Percentiles rank a stretch among this genome's conserved stretches.
phyloP scores from a whole-genome alignment of 2,797 vertebrate species.

The Kryptopterus vitreolus region DNA sequence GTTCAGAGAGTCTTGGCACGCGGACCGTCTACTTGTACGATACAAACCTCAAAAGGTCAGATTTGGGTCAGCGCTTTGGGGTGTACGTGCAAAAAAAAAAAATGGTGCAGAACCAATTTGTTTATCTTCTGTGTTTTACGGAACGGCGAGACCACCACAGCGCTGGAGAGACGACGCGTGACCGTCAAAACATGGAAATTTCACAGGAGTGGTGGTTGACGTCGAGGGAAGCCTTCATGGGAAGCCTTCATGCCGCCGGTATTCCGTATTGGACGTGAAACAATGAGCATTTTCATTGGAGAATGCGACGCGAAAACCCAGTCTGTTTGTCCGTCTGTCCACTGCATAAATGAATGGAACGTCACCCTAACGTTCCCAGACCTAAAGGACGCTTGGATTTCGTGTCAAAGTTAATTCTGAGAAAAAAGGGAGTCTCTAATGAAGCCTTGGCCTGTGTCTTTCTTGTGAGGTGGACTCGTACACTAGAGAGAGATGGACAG shows the following conservation, averaged over 20 bases:
- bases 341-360: too few species aligned
- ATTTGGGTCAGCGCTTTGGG: slow-evolving; percentile 37
- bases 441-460: slow-evolving; percentile 18
- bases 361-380: too few species aligned
- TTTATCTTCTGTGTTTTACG: not conserved
- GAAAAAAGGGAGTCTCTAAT: too few species aligned
- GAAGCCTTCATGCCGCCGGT: too few species aligned
- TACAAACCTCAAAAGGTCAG: slow-evolving; percentile 40
- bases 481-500: slow-evolving; percentile 7
- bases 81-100: not conserved
- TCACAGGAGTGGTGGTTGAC: too few species aligned
- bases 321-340: too few species aligned
- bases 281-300: too few species aligned
- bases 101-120: not conserved
- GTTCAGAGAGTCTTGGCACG: slow-evolving; percentile 25
- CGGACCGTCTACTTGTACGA: slow-evolving; percentile 20
- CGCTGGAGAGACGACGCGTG: not conserved
- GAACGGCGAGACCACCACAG: not conserved
- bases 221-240: too few species aligned
- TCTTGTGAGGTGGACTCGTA: not conserved
- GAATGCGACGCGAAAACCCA: too few species aligned
- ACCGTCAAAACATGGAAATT: not conserved
- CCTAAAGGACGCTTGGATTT: slow-evolving; percentile 45
- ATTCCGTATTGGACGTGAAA: too few species aligned
- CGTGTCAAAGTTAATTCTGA: too few species aligned